These are phyloP conservation scores for Noctuana brunneofusca DNA, from an alignment of 2,888 invertebrate species.

Conservation along the genomic window DNA sequence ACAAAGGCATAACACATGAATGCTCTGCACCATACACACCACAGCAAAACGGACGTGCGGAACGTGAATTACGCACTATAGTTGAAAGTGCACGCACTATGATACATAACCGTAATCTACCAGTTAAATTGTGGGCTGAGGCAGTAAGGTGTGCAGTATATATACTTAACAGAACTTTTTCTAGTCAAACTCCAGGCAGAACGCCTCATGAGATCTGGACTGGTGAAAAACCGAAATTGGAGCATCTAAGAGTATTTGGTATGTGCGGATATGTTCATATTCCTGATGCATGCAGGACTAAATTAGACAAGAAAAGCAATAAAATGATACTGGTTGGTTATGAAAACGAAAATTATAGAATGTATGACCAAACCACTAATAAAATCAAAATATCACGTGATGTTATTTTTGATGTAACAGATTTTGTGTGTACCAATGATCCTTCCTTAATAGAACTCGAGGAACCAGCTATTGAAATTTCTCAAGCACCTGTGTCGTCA, in stretches of 20 bases:
- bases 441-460: no score
- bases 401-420: slow-evolving; percentile 16
- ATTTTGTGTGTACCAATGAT: no score
- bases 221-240: slow-evolving; percentile 32
- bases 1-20: slow-evolving; percentile 45
- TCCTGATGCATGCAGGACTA: slow-evolving; percentile 45
- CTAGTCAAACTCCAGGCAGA: slow-evolving; percentile 35
- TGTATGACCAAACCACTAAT: slow-evolving; percentile 1
- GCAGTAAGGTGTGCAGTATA: slow-evolving; percentile 47
- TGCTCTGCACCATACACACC: slow-evolving; percentile 46
- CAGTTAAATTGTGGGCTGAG: slow-evolving; percentile 44
- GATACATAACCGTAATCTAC: slow-evolving; percentile 42
- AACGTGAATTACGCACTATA: slow-evolving; percentile 49
- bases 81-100: slow-evolving; percentile 46
- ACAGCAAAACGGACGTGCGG: slow-evolving; percentile 48
- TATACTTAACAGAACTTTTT: slow-evolving; percentile 46
- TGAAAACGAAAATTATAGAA: slow-evolving; percentile 18
- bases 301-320: slow-evolving; percentile 43
- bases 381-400: slow-evolving; percentile 5
- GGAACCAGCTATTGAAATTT: background rate
- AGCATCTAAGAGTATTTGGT: slow-evolving; percentile 40
- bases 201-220: slow-evolving; percentile 44
- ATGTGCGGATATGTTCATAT: slow-evolving; percentile 41
- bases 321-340: slow-evolving; percentile 34
- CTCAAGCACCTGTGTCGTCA: no score